phyloP scores from a whole-genome alignment of 2,113 vertebrate genomes.

The Notothenia coriiceps region DNA sequence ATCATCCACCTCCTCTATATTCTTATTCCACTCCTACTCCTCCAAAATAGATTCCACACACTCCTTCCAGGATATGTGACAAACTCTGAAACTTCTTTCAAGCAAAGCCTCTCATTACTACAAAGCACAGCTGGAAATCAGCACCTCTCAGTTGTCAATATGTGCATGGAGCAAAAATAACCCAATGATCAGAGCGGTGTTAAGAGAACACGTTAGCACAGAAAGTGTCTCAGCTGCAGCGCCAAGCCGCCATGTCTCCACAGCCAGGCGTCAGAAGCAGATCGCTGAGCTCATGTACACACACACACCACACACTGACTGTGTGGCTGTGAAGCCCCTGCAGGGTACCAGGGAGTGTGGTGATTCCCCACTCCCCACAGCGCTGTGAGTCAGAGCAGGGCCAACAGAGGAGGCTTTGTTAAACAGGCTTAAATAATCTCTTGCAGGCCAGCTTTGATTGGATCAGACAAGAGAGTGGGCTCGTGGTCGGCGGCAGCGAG shows the following conservation, averaged over 20 bases:
- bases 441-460: slow-evolving; percentile 71
- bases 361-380: slow-evolving; percentile 20
- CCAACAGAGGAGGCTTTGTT: slow-evolving; percentile 67
- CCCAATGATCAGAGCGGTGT: background rate
- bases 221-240: slow-evolving; percentile 1
- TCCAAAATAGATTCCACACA: background rate
- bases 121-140: slow-evolving; percentile 2
- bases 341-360: slow-evolving; percentile 20
- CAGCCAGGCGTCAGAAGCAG: slow-evolving; percentile 43
- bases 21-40: too few relatives aligned
- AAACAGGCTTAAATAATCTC: slow-evolving; percentile 53
- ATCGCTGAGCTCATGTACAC: background rate
- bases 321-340: background rate
- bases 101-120: background rate
- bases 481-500: slow-evolving; percentile 15
- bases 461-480: slow-evolving; percentile 64
- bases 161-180: background rate
- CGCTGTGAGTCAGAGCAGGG: slow-evolving; percentile 34
- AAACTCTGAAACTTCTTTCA: slow-evolving; percentile 1
- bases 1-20: background rate
- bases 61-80: background rate
- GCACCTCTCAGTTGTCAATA: background rate
- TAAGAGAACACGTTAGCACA: slow-evolving; percentile 6
- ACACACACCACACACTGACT: background rate
- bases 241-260: slow-evolving; percentile 5